Base-by-base conservation (phyloP, 2,113 vertebrate genomes). In the Mus pahari region DNA sequence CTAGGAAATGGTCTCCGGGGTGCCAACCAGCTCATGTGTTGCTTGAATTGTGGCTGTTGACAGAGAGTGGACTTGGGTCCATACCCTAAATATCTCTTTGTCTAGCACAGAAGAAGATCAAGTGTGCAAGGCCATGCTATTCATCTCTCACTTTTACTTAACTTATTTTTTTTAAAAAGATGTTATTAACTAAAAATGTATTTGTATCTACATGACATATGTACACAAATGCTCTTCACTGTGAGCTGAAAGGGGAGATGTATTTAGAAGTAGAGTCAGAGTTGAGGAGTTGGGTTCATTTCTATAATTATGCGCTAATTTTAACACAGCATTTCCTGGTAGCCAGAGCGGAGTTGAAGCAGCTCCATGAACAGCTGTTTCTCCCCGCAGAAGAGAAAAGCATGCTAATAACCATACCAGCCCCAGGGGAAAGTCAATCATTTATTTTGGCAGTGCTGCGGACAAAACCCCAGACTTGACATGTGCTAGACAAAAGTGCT, bases 281-380 rank as follows among this genome's bases (percentile, higher is more conserved):
- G 36, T n/a, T 96, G 70, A 94, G 48, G 36, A 77, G 45, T 55
- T 92, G 17, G 60, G 45, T 45, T 89, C 50, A 84, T 53, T 71
- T 84, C 36, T 78, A 7, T 92, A 94, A 53, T 19, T 92, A 22
- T 55, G 24, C 24, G 4, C 82, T 91, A 87, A 91, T 81, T 87
- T 87, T 74, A 90, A 74, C 11, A n/a, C 33, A 89, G 48, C 36
- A 73, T 36, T 91, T 86, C 66, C 39, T 83, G 68, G 31, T 55
- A 91, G 68, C 75, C 68, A 91, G 71, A 36, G 48, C 55, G 4
- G 48, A 87, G 64, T 64, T 50, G 79, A 60, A 39, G 79, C 55
- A 8, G 58, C 39, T 64, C 42, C 20, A 31, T 45, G 17, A 62
- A 64, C 82, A 84, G 82, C 39, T 84, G 82, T 45, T 64, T 45